A percentile compares a stretch with the other conserved stretches of the same genome.
These are phyloP conservation scores for Melanostoma scalare DNA, from an alignment of 2,888 invertebrate species.

Conservation along the genomic window DNA sequence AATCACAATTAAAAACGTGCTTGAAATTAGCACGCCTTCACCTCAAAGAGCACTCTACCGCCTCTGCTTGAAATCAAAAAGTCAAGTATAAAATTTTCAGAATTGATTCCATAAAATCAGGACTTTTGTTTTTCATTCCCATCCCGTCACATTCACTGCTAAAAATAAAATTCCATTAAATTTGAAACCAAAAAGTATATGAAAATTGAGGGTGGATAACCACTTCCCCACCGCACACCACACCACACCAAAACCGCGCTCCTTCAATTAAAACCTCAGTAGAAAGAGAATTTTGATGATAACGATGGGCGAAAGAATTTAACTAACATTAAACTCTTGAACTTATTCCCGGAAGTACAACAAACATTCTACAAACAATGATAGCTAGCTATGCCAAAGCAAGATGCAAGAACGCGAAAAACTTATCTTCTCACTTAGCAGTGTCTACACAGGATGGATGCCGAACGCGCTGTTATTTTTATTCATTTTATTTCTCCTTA, in stretches of 20 bases:
- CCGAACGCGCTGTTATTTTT: background rate
- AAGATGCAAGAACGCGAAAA: background rate
- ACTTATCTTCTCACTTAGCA: background rate
- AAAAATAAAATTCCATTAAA: too few relatives aligned
- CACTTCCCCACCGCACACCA: background rate
- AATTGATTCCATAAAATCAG: too few relatives aligned
- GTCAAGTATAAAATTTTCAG: too few relatives aligned
- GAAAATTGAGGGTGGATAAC: background rate
- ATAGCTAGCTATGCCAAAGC: background rate
- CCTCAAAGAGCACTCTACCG: too few relatives aligned
- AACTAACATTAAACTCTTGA: constrained; percentile 50
- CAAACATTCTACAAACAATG: background rate
- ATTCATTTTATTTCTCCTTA: background rate
- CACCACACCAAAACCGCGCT: background rate
- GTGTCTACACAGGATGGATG: background rate
- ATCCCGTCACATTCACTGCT: too few relatives aligned
- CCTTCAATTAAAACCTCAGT: constrained; percentile 22
- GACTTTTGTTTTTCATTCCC: too few relatives aligned
- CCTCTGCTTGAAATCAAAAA: too few relatives aligned
- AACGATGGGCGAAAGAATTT: constrained; percentile 23
- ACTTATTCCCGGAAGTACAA: constrained; percentile 3
- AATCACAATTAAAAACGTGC: too few relatives aligned
- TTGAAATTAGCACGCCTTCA: too few relatives aligned
- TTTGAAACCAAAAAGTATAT: background rate
- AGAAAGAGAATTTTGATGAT: constrained; percentile 32